Evolutionary conservation across 2,888 invertebrate species (phyloP), one percentile per base, ranked within the genome.

Genomic region (Torymus tubicola): DNA sequence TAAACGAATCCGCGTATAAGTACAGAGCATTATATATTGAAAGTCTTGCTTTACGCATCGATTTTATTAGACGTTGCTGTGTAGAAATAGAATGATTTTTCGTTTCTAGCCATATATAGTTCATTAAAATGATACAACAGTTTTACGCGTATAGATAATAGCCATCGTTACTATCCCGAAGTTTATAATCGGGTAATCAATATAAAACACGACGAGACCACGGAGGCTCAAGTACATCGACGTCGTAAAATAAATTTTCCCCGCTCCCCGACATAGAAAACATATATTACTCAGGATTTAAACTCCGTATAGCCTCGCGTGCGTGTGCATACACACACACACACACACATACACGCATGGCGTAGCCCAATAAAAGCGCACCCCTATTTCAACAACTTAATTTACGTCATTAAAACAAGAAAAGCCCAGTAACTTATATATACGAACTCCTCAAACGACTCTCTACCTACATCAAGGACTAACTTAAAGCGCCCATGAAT

Each of bases 401-500:
- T 69, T 74, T 31, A 55, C 58, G 13, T 69, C 69, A 69, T 78
- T 61, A 61, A 68, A 73, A 78, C 11, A 24, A 72, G 53, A 67
- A 67, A 78, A 65, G 42, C 12, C 12, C 10, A 16, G 42, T 77
- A 70, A 77, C 64, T 77, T 68, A n/a, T 50, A 18, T 31, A 4
- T 50, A 57, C 65, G 31, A 50, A 50, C 52, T 67, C 67, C 18
- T 67, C 55, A 24, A 60, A 60, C 52, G 21, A 24, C 11, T 68
- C 53, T 77, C 69, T n/a, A 14, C 50, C 55, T 10, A n/a, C 53
- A 63, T 60, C 57, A 52, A 55, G 42, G 14, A 14, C 61, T 53
- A 31, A 70, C 75, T 75, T 61, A 76, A 67, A 70, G 24, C 21
- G 21, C 13, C 21, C 73, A 63, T 58, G 79, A 79, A 69, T 69